phyloP scores from a whole-genome alignment of 2,888 invertebrate species.

The Protonemura montana region DNA sequence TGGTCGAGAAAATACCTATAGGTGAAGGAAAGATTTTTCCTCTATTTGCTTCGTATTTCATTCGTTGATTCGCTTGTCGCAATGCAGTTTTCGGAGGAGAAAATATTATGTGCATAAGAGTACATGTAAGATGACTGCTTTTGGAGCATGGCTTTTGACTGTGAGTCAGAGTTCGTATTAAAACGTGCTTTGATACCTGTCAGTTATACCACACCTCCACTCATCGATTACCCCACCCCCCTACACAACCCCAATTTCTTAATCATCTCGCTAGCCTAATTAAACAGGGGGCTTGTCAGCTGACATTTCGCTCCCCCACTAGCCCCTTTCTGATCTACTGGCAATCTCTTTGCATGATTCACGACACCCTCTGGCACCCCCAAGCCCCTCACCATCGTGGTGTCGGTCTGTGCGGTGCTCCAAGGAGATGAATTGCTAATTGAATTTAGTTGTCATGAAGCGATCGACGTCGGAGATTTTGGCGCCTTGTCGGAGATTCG shows the following conservation, averaged over 20 bases:
- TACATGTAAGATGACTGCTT: no score
- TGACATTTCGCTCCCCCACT: not conserved
- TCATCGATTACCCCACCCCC: not conserved
- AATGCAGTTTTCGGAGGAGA: no score
- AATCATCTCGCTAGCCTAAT: not conserved
- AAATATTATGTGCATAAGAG: no score
- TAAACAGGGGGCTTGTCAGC: not conserved
- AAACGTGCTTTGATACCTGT: not conserved
- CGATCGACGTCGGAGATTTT: no score
- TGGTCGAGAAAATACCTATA: no score
- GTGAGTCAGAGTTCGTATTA: no score
- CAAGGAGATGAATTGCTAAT: not conserved
- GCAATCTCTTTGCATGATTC: not conserved
- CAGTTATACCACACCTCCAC: not conserved
- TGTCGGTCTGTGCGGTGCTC: not conserved
- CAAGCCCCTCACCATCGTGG: not conserved
- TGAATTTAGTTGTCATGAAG: not conserved
- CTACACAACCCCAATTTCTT: not conserved
- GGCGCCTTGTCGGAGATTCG: no score
- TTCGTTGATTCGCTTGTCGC: no score
- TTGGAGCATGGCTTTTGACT: no score
- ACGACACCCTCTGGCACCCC: not conserved
- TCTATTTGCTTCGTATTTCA: no score
- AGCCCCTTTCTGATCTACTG: not conserved
- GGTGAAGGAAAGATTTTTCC: no score